Base-by-base conservation (phyloP, 2,113 vertebrate genomes). In the Cephalopholis sonnerati region DNA sequence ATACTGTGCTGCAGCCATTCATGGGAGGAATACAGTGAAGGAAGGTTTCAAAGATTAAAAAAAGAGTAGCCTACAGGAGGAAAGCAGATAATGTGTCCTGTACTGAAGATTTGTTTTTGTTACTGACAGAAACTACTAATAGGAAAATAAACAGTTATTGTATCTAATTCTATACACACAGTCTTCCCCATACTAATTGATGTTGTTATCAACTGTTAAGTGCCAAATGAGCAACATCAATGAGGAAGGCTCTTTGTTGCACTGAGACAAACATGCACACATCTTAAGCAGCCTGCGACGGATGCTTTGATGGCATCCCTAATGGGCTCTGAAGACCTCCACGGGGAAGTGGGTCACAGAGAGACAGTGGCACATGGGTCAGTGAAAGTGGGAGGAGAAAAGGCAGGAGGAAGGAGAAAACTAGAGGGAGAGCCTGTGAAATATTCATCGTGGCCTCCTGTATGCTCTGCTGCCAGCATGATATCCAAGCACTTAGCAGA, bases 361-460 rank as follows among this genome's bases (percentile, higher is more conserved):
- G 74, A 65, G 54, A 77, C 54, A 74, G 74, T n/a, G 78, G 74
- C 75, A 83, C 79, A 80, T 41, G 73, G 84, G 82, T 86, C 72
- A 77, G 75, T 48, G 71, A 57, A 65, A 50, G 46, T 50, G 67
- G 82, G 69, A 50, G 79, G 81, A 71, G 64, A 54, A 81, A 48
- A 59, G 58, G 70, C 77, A 85, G 69, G 69, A 88, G 81, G 68
- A 69, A 27, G 81, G 57, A 57, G 72, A 27, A 62, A 69, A 53
- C 41, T 20, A 74, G 69, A 82, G 67, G 59, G 78, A 74, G 58
- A 85, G 72, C 29, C 74, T 67, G 87, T 94, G 82, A 95, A 94
- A 94, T 93, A 94, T 93, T 93, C 70, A 92, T 94, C 17, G 17
- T 41, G 80, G 79, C 87, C 83, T 92, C 83, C 75, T 92, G 82